Evolutionary conservation across 2,113 vertebrate genomes (phyloP).

Genomic region (Pygoscelis adeliae): DNA sequence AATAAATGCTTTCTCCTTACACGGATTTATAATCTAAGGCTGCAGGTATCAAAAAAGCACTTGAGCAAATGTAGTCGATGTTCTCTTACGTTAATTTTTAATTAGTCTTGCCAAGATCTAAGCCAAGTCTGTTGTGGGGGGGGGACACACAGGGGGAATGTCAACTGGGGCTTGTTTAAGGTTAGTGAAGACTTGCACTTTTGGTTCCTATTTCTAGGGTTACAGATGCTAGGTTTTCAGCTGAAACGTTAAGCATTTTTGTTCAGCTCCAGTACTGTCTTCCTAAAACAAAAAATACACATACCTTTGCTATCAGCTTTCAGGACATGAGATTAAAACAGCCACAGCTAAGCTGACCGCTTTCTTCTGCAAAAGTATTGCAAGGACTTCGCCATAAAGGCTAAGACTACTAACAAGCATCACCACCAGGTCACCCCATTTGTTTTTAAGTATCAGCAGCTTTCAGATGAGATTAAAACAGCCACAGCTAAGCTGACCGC

Average conservation of each 20-base stretch:
- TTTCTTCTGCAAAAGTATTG: not conserved
- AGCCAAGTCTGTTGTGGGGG: not conserved
- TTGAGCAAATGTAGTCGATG: constrained; percentile 13
- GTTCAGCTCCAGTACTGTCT: not conserved
- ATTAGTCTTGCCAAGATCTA: not conserved
- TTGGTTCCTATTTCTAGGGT: not conserved
- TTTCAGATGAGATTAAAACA: not conserved
- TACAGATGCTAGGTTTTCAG: not conserved
- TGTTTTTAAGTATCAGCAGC: not conserved
- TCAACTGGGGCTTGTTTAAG: not conserved
- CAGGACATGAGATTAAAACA: not conserved
- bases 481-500: not conserved
- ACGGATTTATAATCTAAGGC: constrained; percentile 26
- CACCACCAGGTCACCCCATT: not conserved
- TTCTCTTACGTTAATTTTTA: not conserved
- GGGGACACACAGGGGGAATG: not conserved
- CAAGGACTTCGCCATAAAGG: not conserved
- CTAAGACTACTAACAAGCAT: not conserved
- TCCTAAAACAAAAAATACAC: not conserved
- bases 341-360: not conserved
- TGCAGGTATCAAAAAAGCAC: constrained; percentile 52
- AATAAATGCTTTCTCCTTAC: not conserved
- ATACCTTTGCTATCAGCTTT: not conserved
- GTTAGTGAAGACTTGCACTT: not conserved
- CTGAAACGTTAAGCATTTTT: not conserved